A percentile compares a stretch with the other conserved stretches of the same genome.
phyloP scores from a whole-genome alignment of 2,888 invertebrate species.

The Lissocephala sabroskyi region DNA sequence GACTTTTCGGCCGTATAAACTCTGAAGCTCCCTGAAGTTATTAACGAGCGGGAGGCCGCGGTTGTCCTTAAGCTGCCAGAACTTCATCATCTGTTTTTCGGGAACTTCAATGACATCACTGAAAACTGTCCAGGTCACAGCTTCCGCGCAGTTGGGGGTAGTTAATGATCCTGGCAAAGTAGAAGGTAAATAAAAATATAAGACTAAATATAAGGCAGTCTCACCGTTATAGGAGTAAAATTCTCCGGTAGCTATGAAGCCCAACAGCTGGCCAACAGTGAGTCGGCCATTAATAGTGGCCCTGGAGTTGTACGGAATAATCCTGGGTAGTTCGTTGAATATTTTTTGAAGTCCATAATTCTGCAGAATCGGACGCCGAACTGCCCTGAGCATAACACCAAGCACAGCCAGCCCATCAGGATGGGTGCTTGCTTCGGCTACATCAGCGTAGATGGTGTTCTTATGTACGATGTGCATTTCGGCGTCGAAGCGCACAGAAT shows the following conservation, averaged over 20 bases:
- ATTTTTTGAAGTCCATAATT: slow-evolving; percentile 38
- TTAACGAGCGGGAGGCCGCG: slow-evolving; percentile 21
- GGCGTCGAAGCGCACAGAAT: slow-evolving; percentile 73
- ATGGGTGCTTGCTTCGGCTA: slow-evolving; percentile 73
- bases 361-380: slow-evolving; percentile 11
- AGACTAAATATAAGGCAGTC: neutral
- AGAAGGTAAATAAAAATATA: neutral
- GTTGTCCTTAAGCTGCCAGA: slow-evolving; percentile 31
- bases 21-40: slow-evolving; percentile 34
- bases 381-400: slow-evolving; percentile 75
- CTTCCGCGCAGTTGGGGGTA: slow-evolving; percentile 80
- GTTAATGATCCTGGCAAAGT: slow-evolving; percentile 77
- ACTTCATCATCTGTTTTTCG: slow-evolving; percentile 28
- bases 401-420: slow-evolving; percentile 78
- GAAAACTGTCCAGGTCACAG: slow-evolving; percentile 81
- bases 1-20: slow-evolving; percentile 24
- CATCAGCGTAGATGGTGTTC: slow-evolving; percentile 74
- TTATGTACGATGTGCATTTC: slow-evolving; percentile 81
- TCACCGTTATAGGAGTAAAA: slow-evolving; percentile 60
- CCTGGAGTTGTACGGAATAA: slow-evolving; percentile 32
- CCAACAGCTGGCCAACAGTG: slow-evolving; percentile 44
- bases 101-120: slow-evolving; percentile 72
- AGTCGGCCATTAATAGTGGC: slow-evolving; percentile 31
- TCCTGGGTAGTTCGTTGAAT: slow-evolving; percentile 39
- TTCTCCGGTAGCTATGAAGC: slow-evolving; percentile 36